These are phyloP conservation scores for Papilio demoleus DNA, from an alignment of 2,888 invertebrate genomes.

Conservation along the genomic window DNA sequence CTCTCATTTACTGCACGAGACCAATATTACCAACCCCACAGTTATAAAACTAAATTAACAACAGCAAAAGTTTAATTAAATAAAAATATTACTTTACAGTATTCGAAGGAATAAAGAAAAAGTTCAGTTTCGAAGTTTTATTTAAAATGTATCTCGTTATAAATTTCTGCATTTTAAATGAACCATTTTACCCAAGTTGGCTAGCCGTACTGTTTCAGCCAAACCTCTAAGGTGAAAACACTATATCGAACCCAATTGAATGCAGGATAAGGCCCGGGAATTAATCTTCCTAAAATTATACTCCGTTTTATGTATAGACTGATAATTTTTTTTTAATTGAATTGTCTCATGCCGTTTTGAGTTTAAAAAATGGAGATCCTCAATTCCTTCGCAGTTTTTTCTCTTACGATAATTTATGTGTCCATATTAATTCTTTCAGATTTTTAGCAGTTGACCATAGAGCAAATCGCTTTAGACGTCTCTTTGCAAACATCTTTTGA, in stretches of 20 bases:
- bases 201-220: no score
- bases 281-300: no score
- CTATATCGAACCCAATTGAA: no score
- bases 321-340: no score
- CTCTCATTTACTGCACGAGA: background rate
- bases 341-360: background rate
- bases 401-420: background rate
- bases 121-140: background rate
- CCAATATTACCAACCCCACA: background rate
- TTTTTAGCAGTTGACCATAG: constrained; percentile 11
- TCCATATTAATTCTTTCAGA: background rate
- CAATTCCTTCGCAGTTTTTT: background rate
- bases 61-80: background rate
- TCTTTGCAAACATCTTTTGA: constrained; percentile 45
- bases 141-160: background rate
- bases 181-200: no score
- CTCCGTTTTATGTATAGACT: no score
- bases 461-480: constrained; percentile 32
- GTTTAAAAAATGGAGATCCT: background rate
- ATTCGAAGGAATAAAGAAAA: background rate
- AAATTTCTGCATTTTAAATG: background rate
- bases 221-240: no score
- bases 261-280: no score
- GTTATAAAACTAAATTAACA: background rate
- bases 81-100: background rate